Evolutionary conservation across 2,888 invertebrate genomes (phyloP), one percentile per base, ranked within the genome.

Genomic region (Pyrocoelia pectoralis): DNA sequence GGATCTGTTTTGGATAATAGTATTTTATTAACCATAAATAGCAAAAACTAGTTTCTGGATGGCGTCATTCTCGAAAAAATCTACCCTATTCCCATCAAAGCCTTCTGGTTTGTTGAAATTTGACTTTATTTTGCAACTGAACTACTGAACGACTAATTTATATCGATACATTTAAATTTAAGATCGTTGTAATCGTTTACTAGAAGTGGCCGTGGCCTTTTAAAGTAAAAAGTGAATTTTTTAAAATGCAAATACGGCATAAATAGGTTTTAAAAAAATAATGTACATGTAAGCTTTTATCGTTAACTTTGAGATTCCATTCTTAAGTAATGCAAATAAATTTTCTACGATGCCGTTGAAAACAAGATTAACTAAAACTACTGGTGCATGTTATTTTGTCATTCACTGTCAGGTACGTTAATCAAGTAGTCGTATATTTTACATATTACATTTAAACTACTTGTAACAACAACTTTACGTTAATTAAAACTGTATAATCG

Each of bases 361-460:
- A 17, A 17, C 17, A 18, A 46, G 46, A 46, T 46, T 46, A 46
- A 46, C 46, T 46, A 17, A 46, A 46, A 46, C 15, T 17, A 17
- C 46, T 46, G 18, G 18, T 17, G 46, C 46, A 67, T 66, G 70
- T 68, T 63, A 63, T 65, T 71, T 71, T 65, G 66, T 68, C 62
- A 68, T 67, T 66, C 60, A 53, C 53, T 61, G 67, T 66, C 67
- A 61, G 65, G 68, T 66, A 69, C 67, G 69, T 65, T 68, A 70
- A 70, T 68, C 67, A 68, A 61, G 57, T 50, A 62, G 60, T 61
- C 66, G 67, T 65, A 68, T 68, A 46, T 46, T 46, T 17, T 46
- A 17, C 46, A 46, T 46, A 46, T 17, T n/a, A 46, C 46, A 46
- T 46, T 46, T 46, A 46, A 46, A 46, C 63, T 68, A 58, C 29